phyloP scores from a whole-genome alignment of 2,797 vertebrate genomes.

The Sebastes oblongus region DNA sequence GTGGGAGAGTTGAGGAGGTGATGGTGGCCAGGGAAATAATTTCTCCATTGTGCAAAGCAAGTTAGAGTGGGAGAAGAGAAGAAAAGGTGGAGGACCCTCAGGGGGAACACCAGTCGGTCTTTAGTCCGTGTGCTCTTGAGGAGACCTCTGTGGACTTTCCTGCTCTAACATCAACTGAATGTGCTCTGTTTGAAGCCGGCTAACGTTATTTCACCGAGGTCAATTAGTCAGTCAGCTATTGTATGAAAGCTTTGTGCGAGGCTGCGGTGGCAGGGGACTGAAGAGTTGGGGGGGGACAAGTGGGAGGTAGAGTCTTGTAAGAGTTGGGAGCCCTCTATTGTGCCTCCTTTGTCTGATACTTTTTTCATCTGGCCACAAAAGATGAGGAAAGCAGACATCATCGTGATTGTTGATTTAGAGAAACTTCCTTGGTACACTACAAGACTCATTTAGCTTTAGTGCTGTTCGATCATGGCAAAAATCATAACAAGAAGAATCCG shows the following conservation, averaged over 20 bases:
- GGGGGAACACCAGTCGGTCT: constrained; percentile 44
- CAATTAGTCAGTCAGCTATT: constrained; percentile 71
- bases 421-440: background rate
- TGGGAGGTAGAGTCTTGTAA: constrained; percentile 21
- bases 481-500: too few relatives aligned
- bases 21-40: constrained; percentile 62
- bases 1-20: constrained; percentile 29
- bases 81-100: constrained; percentile 65
- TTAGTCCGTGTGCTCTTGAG: constrained; percentile 48
- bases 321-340: constrained; percentile 31
- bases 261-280: constrained; percentile 12
- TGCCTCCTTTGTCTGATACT: constrained; percentile 28
- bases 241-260: constrained; percentile 54
- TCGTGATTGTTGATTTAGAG: background rate
- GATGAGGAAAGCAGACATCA: constrained; percentile 9
- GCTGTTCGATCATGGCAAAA: too few relatives aligned
- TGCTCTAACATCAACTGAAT: constrained; percentile 44
- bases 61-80: constrained; percentile 40
- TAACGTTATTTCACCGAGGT: constrained; percentile 71
- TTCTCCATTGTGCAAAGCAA: constrained; percentile 52
- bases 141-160: constrained; percentile 43
- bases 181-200: constrained; percentile 42
- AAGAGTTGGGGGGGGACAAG: constrained; percentile 11
- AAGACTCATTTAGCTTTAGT: background rate
- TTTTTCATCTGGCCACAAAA: constrained; percentile 17